Percentiles rank a stretch among this genome's conserved stretches.
Conservation (phyloP, 2,797 vertebrate species). For the Hipposideros larvatus region DNA sequence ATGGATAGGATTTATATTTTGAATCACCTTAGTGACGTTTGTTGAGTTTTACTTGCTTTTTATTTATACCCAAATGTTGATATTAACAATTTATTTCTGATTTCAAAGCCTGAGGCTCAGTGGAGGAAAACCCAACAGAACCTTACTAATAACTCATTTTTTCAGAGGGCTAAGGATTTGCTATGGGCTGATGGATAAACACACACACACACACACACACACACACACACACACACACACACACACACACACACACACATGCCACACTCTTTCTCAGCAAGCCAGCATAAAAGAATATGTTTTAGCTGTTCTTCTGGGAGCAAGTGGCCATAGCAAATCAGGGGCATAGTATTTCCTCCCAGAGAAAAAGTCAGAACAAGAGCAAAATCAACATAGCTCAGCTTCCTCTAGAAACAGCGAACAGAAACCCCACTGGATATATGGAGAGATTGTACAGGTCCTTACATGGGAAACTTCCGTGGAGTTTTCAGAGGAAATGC, state of each 20-base stretch:
- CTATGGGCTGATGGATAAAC: not conserved
- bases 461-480: not conserved
- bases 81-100: slow-evolving; percentile 6
- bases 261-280: not conserved
- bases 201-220: not conserved
- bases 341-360: not conserved
- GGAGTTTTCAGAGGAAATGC: slow-evolving; percentile 64
- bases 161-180: not conserved
- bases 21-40: not conserved
- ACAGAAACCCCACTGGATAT: slow-evolving; percentile 25
- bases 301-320: not conserved
- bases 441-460: slow-evolving; percentile 24
- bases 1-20: slow-evolving; percentile 40
- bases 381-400: slow-evolving; percentile 48
- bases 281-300: not conserved
- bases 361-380: not conserved
- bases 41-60: not conserved
- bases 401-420: not conserved
- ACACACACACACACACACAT: not conserved
- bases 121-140: not conserved
- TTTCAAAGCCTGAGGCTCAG: not conserved
- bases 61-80: not conserved
- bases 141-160: not conserved
- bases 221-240: not conserved
- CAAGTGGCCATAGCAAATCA: slow-evolving; percentile 6